A percentile compares a stretch with the other conserved stretches of the same genome.
Evolutionary conservation across 2,113 vertebrate genomes (phyloP).

Genomic region (Felis catus): DNA sequence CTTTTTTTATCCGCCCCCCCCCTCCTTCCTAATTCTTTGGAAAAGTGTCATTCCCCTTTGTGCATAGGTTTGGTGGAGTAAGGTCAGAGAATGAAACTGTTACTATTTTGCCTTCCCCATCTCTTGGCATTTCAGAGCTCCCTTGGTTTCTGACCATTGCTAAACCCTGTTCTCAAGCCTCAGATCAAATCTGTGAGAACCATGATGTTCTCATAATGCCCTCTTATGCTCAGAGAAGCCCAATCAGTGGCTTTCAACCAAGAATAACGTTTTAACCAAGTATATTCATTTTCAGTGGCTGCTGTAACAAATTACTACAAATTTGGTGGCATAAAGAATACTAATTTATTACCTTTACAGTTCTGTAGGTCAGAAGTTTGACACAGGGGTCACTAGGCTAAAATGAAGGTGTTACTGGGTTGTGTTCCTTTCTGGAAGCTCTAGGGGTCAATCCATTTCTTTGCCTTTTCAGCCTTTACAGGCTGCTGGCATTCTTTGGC

Average conservation of each 20-base stretch:
- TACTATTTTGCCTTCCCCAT: not conserved
- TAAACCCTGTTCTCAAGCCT: not conserved
- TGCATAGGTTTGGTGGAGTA: not conserved
- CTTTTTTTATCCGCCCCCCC: too few relatives aligned
- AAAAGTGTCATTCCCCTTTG: not conserved
- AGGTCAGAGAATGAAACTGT: not conserved
- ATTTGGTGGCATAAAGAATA: not conserved
- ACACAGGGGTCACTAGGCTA: not conserved
- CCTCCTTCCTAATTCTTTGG: not conserved
- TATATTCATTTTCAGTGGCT: not conserved
- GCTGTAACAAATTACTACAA: not conserved
- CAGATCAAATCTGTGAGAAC: not conserved
- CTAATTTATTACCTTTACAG: not conserved
- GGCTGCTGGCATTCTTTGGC: not conserved
- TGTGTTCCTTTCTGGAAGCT: not conserved
- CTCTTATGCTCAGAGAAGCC: not conserved
- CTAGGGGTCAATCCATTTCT: not conserved
- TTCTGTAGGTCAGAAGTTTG: not conserved
- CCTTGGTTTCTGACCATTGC: not conserved
- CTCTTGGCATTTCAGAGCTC: not conserved
- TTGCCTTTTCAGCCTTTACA: not conserved
- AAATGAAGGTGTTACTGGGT: not conserved
- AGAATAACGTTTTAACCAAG: not conserved
- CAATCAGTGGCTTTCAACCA: not conserved
- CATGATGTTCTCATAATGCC: not conserved